These are phyloP conservation scores for Nomada fabriciana DNA, from an alignment of 2,888 invertebrate genomes.

Conservation along the genomic window DNA sequence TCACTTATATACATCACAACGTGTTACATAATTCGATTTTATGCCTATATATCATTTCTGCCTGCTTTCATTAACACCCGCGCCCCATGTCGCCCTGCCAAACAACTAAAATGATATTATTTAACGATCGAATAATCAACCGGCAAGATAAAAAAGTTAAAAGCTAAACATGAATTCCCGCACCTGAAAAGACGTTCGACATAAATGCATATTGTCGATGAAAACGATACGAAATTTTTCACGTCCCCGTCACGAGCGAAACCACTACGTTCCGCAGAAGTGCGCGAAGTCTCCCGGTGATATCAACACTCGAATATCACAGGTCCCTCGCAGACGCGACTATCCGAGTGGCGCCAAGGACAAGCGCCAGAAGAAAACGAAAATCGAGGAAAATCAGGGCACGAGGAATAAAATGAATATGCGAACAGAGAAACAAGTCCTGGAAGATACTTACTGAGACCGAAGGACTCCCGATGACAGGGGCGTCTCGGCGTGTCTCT, in stretches of 20 bases:
- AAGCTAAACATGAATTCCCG: too few species aligned
- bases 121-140: too few species aligned
- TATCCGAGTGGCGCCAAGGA: neutral
- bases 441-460: constrained; percentile 81
- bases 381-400: neutral
- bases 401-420: neutral
- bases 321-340: neutral
- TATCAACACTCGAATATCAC: neutral
- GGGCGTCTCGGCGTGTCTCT: constrained; percentile 84
- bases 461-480: constrained; percentile 83
- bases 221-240: too few species aligned
- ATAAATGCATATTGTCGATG: too few species aligned
- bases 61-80: too few species aligned
- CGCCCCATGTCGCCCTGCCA: too few species aligned
- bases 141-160: too few species aligned
- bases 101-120: too few species aligned
- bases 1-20: neutral
- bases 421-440: constrained; percentile 35
- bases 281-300: neutral
- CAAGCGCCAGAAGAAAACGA: neutral
- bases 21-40: constrained; percentile 1
- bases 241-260: too few species aligned
- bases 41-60: neutral
- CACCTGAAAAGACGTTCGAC: too few species aligned
- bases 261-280: neutral